These are phyloP conservation scores for Psophia crepitans DNA, from an alignment of 2,113 vertebrate genomes.

Conservation along the genomic window DNA sequence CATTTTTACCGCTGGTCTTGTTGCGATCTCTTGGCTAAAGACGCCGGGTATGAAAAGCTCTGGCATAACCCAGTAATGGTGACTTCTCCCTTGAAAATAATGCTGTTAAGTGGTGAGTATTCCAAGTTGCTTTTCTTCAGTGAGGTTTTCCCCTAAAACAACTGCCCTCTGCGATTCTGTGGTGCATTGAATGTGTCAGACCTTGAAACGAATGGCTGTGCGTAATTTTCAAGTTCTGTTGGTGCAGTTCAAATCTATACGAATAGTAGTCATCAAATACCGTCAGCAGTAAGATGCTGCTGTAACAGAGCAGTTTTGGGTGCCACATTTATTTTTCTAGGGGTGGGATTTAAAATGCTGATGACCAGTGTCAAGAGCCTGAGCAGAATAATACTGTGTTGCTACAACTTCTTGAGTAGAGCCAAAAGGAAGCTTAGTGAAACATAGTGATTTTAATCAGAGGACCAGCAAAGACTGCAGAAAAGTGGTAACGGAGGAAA, in stretches of 20 bases:
- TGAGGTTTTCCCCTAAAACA: neutral
- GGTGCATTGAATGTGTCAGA: neutral
- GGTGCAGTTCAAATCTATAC: rapidly evolving
- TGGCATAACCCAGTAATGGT: neutral
- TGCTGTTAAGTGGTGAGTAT: neutral
- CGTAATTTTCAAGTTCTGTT: neutral
- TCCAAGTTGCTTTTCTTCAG: neutral
- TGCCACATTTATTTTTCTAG: neutral
- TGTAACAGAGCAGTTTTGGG: neutral
- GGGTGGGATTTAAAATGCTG: neutral
- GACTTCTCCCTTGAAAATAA: neutral
- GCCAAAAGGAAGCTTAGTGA: neutral
- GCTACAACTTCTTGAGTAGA: neutral
- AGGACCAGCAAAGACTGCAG: neutral
- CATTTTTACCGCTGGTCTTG: rapidly evolving
- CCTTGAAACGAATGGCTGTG: rapidly evolving
- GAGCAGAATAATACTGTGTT: neutral
- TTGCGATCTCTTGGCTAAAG: rapidly evolving
- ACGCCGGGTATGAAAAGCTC: rapidly evolving
- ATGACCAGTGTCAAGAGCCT: neutral
- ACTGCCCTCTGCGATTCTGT: no score
- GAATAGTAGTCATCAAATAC: no score
- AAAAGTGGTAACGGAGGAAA: neutral
- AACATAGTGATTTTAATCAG: neutral
- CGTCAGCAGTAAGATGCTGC: neutral